Conservation (phyloP, 1,140 invertebrate species). For the Heterodera schachtii region DNA sequence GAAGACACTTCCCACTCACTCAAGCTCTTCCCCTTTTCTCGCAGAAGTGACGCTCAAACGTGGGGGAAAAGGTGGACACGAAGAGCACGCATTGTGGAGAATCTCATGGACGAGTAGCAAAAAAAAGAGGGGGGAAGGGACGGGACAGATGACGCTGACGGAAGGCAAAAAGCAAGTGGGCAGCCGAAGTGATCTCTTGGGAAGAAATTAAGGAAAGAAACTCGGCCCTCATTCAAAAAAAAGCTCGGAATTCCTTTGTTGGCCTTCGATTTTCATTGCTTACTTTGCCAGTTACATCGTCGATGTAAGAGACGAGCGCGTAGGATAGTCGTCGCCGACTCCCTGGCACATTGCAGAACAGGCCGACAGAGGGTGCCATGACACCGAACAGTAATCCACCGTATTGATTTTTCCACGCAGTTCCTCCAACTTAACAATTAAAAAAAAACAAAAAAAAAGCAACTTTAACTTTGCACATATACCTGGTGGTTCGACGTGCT, state of each 20-base stretch:
- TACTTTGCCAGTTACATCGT: background rate
- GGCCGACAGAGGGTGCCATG: background rate
- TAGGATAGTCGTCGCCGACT: background rate
- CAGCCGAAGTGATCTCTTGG: background rate
- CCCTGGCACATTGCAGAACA: background rate
- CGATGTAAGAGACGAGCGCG: background rate
- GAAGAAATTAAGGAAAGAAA: background rate
- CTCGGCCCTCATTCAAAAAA: background rate
- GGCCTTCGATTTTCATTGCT: background rate
- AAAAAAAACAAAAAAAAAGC: too few relatives aligned
- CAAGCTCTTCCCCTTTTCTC: too few relatives aligned
- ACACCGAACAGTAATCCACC: background rate
- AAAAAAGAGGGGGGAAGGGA: background rate
- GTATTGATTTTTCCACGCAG: background rate
- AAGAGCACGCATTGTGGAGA: conserved; percentile 24
- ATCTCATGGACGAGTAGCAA: conserved; percentile 27
- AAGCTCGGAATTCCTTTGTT: too few relatives aligned
- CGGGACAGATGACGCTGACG: conserved; percentile 12
- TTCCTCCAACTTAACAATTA: too few relatives aligned
- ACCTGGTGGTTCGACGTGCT: too few relatives aligned
- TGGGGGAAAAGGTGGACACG: background rate
- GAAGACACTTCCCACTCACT: too few relatives aligned
- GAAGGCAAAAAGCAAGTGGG: background rate
- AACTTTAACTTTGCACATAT: too few relatives aligned
- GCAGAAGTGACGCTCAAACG: conserved; percentile 3